These are phyloP conservation scores for Drosophila fuyamai DNA, from an alignment of 1,140 invertebrate genomes.

Conservation along the genomic window DNA sequence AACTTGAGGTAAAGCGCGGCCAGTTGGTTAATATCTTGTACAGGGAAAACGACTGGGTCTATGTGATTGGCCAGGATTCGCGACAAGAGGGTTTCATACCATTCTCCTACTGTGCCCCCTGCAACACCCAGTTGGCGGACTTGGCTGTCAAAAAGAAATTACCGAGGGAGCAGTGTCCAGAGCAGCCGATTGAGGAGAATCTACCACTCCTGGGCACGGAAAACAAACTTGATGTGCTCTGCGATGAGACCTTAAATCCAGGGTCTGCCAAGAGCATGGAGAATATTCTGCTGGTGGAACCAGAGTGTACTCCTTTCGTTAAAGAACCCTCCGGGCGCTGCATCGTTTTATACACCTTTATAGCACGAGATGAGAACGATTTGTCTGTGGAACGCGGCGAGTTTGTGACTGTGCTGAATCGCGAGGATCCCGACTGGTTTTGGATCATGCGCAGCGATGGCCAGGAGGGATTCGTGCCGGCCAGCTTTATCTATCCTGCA, in stretches of 20 bases:
- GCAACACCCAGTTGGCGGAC: constrained; percentile 91
- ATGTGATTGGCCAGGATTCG: constrained; percentile 95
- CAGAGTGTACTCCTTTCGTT: constrained; percentile 91
- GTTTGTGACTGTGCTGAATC: constrained; percentile 96
- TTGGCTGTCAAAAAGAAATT: constrained; percentile 94
- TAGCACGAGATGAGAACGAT: constrained; percentile 96
- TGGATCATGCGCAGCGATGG: constrained; percentile 97
- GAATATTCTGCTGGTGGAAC: constrained; percentile 83
- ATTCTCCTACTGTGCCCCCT: constrained; percentile 95
- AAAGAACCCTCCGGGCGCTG: constrained; percentile 96
- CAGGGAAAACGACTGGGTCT: constrained; percentile 98
- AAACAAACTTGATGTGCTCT: constrained; percentile 84
- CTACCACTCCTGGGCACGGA: constrained; percentile 81
- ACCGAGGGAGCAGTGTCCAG: constrained; percentile 87
- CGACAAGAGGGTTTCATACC: constrained; percentile 97
- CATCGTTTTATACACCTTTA: constrained; percentile 96
- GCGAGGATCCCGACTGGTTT: constrained; percentile 97
- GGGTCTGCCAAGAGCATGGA: constrained; percentile 84
- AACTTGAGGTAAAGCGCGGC: constrained; percentile 90
- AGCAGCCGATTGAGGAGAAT: constrained; percentile 66
- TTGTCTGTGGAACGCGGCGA: constrained; percentile 96
- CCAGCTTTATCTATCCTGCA: constrained; percentile 96
- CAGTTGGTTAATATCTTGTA: constrained; percentile 96
- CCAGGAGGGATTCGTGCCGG: constrained; percentile 97
- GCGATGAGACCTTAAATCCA: constrained; percentile 44